Base-by-base conservation (phyloP, 2,797 vertebrate species). In the Pygocentrus nattereri region DNA sequence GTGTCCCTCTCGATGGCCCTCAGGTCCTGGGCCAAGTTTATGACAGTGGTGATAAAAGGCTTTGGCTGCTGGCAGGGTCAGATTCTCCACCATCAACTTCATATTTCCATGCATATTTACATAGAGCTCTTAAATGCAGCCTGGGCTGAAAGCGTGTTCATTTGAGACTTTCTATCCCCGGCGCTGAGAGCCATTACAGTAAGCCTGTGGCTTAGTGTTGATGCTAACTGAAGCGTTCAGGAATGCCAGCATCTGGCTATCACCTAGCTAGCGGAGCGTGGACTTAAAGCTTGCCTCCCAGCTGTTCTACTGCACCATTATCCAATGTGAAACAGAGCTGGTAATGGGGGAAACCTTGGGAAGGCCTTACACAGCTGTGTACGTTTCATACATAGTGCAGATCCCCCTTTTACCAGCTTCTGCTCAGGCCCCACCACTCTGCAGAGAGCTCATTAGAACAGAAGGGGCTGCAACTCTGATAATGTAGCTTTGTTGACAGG, bases 401-500 rank as follows among this genome's bases (percentile, higher is more conserved):
- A 64, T n/a, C n/a, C 7, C 34, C 34, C 31, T n/a, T 44, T 61
- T 23, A 25, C 30, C 62, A 31, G 72, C 23, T 47, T 5, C 49
- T 11, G 70, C 58, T 64, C 34, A 31, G 56, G 25, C 44, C 25
- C 38, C 52, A 56, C 34, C n/a, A n/a, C 12, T 47, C 59, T 49
- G 64, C 71, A 47, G 54, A 58, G 81, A 64, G 74, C 23, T 49
- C 72, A 64, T 77, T 74, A 80, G 49, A 30, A 49, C 64, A 62
- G 68, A 74, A 47, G 44, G 25, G 49, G 49, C 59, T 76, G 49
- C 62, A 30, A 38, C 77, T 61, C 68, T 62, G 68, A 61, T 72
- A 59, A 49, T 34, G 50, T 30, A 52, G 38, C 78, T 16, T 56
- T 74, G 69, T 84, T 82, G 76, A 83, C 65, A 71, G 67, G 65